Evolutionary conservation across 2,888 invertebrate genomes (phyloP).

Genomic region (Amphipyra tragopoginis): DNA sequence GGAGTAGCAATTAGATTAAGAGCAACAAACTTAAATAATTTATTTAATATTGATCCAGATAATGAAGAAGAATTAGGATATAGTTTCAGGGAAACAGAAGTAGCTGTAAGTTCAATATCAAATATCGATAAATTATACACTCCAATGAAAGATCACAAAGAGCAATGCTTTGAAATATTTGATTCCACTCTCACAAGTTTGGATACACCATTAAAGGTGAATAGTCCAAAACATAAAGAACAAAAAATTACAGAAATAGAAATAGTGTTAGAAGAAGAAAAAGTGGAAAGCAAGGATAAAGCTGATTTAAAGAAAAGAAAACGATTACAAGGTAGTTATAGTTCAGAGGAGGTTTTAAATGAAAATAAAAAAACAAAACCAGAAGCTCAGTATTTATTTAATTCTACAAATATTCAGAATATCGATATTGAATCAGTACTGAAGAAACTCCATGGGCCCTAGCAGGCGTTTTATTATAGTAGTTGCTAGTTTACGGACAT

Average conservation of each 20-base stretch:
- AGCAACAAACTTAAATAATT: conserved; percentile 71
- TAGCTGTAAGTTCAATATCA: conserved; percentile 79
- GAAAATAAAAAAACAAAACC: conserved; percentile 77
- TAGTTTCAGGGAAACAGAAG: conserved; percentile 76
- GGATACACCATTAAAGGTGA: conserved; percentile 81
- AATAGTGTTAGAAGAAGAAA: conserved; percentile 78
- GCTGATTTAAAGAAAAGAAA: conserved; percentile 77
- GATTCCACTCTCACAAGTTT: conserved; percentile 85
- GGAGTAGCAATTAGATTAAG: conserved; percentile 77
- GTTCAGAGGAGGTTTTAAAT: conserved; percentile 70
- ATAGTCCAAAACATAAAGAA: conserved; percentile 65
- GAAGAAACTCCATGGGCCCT: conserved; percentile 84
- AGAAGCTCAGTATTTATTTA: conserved; percentile 76
- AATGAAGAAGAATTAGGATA: conserved; percentile 59
- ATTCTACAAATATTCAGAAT: conserved; percentile 81
- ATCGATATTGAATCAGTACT: conserved; percentile 86
- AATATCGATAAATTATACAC: conserved; percentile 79
- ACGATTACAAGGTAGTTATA: conserved; percentile 68
- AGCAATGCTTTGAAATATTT: conserved; percentile 81
- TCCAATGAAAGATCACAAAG: conserved; percentile 78
- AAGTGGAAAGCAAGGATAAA: conserved; percentile 64
- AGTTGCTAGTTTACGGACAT: conserved; percentile 28
- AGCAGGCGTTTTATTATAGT: conserved; percentile 46
- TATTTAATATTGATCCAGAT: conserved; percentile 70
- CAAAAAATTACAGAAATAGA: conserved; percentile 71